Evolutionary conservation across 2,113 vertebrate genomes (phyloP).

Genomic region (Tetrao urogallus): DNA sequence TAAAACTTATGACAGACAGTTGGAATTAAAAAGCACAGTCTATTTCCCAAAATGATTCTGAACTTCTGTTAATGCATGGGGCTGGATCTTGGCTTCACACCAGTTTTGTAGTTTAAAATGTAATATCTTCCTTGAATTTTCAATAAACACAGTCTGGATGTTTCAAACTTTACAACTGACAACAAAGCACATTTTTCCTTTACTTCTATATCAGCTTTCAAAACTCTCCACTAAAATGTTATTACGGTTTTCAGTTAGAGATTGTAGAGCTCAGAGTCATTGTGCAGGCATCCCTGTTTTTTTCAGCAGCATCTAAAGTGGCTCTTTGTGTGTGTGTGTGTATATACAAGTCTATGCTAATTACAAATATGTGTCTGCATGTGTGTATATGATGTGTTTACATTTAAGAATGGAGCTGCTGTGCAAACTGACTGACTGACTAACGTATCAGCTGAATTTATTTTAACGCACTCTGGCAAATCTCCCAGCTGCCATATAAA

Average conservation of each 20-base stretch:
- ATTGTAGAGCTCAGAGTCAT: neutral
- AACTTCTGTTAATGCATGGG: neutral
- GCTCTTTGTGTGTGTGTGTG: neutral
- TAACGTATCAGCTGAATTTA: conserved; percentile 4
- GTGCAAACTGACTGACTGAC: neutral
- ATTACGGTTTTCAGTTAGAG: neutral
- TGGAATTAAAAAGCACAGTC: neutral
- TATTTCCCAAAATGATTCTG: neutral
- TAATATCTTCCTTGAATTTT: neutral
- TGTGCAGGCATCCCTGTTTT: neutral
- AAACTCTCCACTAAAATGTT: neutral
- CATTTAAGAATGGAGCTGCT: neutral
- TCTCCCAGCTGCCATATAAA: neutral
- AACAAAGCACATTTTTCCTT: neutral
- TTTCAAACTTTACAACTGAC: neutral
- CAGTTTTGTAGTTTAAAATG: neutral
- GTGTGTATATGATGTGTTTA: neutral
- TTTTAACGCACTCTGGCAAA: neutral
- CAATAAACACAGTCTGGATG: neutral
- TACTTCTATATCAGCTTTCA: neutral
- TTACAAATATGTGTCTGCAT: neutral
- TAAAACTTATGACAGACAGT: neutral
- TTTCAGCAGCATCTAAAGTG: neutral
- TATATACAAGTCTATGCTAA: neutral
- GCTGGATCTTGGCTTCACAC: neutral